Evolutionary conservation across 2,888 invertebrate genomes (phyloP).

Genomic region (Agrochola lota): DNA sequence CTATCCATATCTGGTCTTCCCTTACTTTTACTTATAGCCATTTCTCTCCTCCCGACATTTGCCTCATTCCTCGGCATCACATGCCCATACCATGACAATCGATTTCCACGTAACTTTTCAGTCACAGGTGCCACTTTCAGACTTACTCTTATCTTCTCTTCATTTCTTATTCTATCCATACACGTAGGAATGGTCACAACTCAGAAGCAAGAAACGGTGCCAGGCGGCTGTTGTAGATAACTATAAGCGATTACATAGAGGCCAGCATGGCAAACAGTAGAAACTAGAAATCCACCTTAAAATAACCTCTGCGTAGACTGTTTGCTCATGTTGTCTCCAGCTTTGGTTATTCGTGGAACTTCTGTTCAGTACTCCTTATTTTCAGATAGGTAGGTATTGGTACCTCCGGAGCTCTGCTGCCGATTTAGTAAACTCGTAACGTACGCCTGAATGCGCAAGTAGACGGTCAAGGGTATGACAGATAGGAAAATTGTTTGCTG

Average conservation of each 20-base stretch:
- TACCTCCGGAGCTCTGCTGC: constrained; percentile 16
- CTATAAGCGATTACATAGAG: not conserved
- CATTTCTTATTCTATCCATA: not conserved
- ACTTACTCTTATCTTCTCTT: not conserved
- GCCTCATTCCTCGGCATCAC: not conserved
- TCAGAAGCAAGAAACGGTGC: not conserved
- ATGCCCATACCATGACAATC: not conserved
- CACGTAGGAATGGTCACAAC: not conserved
- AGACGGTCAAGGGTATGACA: constrained; percentile 42
- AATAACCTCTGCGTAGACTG: not conserved
- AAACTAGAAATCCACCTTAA: not conserved
- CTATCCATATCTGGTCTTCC: not conserved
- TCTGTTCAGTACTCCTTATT: not conserved
- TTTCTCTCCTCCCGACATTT: no score
- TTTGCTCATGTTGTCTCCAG: not conserved
- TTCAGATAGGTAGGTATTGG: not conserved
- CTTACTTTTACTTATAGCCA: not conserved
- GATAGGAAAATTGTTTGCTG: constrained; percentile 33
- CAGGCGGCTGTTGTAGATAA: not conserved
- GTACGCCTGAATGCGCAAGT: constrained; percentile 30
- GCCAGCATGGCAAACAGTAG: not conserved
- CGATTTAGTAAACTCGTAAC: constrained; percentile 36
- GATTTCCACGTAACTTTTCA: not conserved
- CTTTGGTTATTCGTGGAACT: constrained; percentile 12
- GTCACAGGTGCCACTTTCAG: not conserved